Evolutionary conservation across 2,797 vertebrate genomes (phyloP), one percentile per base, ranked within the genome.

Genomic region (Pogonophryne albipinna): DNA sequence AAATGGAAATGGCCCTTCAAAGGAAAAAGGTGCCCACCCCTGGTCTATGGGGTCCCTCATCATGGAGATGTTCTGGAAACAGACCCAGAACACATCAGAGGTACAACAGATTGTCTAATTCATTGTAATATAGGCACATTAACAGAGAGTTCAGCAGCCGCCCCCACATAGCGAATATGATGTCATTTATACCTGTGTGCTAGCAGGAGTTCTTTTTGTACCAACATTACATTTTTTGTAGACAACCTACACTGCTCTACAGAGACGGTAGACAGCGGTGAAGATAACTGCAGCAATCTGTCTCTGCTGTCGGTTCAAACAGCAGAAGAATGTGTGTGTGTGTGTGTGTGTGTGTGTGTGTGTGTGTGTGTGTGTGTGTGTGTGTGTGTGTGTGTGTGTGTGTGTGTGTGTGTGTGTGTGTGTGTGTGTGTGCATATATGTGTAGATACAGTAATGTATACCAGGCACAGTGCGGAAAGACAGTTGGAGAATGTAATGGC

Each of bases 401-500:
- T 19, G 49, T 50, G 7, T 51, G 13, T 60, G 42, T 55, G 55
- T 49, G 57, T 23, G 23, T 23, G 46, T 52, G 70, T 66, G 19
- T 12, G 49, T 19, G 7, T 46, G 13, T 60, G 42, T 51, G 55
- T 50, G 57, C 45, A 16, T 57, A 56, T 23, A 49, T 46, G 46
- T 41, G 44, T 4, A 46, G 31, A 76, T 76, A n/a, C n/a, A n/a
- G n/a, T n/a, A 74, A 82, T 74, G 46, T 72, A 75, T 80, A 62
- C 50, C 59, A 68, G 64, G n/a, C 74, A 66, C 62, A 56, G 70
- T n/a, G 53, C 74, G 73, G 61, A 81, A 51, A 78, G 66, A 78
- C 58, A 61, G 55, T 57, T 20, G 38, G 66, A 72, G 73, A 79
- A 80, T 55, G 84, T 76, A 88, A 85, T 74, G 6, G 45, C 6